phyloP scores from a whole-genome alignment of 2,888 invertebrate species.

The Lamproptera curius region DNA sequence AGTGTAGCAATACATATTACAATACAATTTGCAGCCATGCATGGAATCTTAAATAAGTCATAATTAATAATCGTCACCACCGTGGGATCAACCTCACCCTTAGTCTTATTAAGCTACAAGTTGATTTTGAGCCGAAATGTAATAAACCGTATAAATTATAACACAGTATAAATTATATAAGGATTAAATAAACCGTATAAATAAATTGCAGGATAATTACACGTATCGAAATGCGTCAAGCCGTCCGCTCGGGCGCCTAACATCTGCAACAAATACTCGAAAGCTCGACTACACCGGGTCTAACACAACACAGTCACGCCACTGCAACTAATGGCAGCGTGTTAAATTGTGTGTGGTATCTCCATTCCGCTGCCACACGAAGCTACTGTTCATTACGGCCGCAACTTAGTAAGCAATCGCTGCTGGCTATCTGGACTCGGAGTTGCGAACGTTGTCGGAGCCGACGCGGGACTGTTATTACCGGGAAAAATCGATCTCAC shows the following conservation, averaged over 20 bases:
- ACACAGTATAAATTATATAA: too few relatives aligned
- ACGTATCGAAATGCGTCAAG: conserved; percentile 37
- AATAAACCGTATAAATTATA: too few relatives aligned
- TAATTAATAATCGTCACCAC: too few relatives aligned
- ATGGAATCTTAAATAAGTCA: too few relatives aligned
- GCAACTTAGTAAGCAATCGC: conserved; percentile 24
- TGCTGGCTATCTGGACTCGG: conserved; percentile 13
- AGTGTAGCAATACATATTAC: too few relatives aligned
- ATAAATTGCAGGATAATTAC: conserved; percentile 17
- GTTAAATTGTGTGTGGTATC: conserved; percentile 66
- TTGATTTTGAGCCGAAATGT: too few relatives aligned
- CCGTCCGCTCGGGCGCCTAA: conserved; percentile 42
- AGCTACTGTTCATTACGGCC: conserved; percentile 24
- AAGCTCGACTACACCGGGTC: conserved; percentile 33
- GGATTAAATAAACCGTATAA: too few relatives aligned
- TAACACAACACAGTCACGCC: conserved; percentile 66
- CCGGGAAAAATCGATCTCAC: conserved; percentile 19
- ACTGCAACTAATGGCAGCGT: conserved; percentile 45
- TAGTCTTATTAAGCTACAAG: too few relatives aligned
- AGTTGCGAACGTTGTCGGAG: conserved; percentile 13
- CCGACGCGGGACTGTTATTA: conserved; percentile 18
- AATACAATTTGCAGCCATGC: too few relatives aligned
- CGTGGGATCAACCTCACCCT: too few relatives aligned
- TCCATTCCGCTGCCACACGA: conserved; percentile 36
- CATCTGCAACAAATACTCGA: conserved; percentile 55